Evolutionary conservation across 2,113 vertebrate species (phyloP).

Genomic region (Cyanocitta stelleri): DNA sequence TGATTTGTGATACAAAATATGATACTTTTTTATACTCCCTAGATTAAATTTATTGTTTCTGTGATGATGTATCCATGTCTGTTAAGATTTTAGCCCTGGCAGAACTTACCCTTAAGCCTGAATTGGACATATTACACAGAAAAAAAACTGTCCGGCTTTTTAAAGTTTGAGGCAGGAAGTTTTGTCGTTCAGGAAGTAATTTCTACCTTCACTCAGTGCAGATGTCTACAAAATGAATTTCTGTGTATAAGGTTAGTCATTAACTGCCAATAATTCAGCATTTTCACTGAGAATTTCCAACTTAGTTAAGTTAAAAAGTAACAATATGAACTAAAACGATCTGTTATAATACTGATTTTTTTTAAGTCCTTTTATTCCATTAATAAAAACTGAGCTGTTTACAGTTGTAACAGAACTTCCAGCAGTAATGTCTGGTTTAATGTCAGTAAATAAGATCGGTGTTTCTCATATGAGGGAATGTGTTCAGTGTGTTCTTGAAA

Average conservation of each 20-base stretch:
- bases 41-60: background rate
- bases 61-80: fast-evolving
- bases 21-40: background rate
- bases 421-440: background rate
- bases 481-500: background rate
- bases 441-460: background rate
- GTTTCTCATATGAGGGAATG: background rate
- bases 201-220: background rate
- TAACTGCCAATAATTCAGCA: background rate
- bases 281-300: background rate
- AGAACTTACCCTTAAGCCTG: background rate
- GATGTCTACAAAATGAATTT: background rate
- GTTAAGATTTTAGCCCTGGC: background rate
- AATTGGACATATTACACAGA: background rate
- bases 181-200: background rate
- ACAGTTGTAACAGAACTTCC: background rate
- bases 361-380: background rate
- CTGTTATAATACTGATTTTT: fast-evolving
- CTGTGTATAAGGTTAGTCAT: background rate
- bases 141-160: background rate
- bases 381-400: background rate
- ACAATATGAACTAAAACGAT: background rate
- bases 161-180: background rate
- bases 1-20: background rate
- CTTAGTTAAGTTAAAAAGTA: background rate